Evolutionary conservation across 2,888 invertebrate genomes (phyloP), one percentile per base, ranked within the genome.

Genomic region (Terebella lapidaria): DNA sequence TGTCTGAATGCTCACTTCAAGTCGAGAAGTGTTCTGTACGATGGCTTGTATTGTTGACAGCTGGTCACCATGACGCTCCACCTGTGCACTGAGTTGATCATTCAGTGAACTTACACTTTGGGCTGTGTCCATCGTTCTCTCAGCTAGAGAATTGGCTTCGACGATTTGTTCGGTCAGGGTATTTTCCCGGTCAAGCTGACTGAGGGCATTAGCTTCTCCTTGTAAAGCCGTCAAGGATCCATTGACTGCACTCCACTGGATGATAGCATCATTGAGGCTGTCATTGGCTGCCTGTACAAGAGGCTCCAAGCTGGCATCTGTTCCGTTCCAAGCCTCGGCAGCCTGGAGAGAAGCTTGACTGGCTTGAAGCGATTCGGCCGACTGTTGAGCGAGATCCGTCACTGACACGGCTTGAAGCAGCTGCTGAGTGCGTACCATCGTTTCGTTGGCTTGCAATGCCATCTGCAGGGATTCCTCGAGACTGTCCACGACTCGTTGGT

Each of bases 361-460:
- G 20, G 1, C 5, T 2, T 3, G 25, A 5, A 56, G 56, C 3
- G 58, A 49, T 52, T 57, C 52, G 18, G 27, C 55, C 29, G 69
- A 66, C 20, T 54, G n/a, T 24, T 42, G 45, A 45, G 62, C 60
- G 25, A 68, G 51, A n/a, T 52, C 53, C 22, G 20, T 30, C 18
- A 58, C 25, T 18, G 64, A 58, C n/a, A 55, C 29, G 1, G 54
- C n/a, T 46, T 55, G 27, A 18, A 59, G 47, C 27, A 46, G 4
- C n/a, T 24, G 24, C 47, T 3, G 45, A 2, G 64, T 59, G 20
- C 57, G 46, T 22, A 49, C 52, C 25, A 71, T 60, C 4, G 68
- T 69, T 45, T 56, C 25, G 46, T 67, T 66, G 4, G 70, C 68
- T 15, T 60, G 58, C 15, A 54, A 49, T 2, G 69, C 66, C 51